Percentiles rank a stretch among this genome's conserved stretches.
phyloP scores from a whole-genome alignment of 2,888 invertebrate genomes.

The Pimpla rufipes region DNA sequence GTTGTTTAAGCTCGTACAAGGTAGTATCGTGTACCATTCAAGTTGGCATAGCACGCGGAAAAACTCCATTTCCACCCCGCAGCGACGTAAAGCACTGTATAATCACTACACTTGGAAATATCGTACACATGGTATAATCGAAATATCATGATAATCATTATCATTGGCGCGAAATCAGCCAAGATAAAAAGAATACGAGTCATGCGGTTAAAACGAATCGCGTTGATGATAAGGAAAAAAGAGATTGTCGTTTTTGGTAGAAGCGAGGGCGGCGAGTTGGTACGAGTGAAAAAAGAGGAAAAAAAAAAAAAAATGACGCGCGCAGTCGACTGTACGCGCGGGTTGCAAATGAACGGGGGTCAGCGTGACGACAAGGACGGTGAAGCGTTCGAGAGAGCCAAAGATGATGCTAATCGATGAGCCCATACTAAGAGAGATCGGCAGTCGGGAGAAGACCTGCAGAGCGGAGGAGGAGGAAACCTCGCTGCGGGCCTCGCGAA shows the following conservation, averaged over 20 bases:
- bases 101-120: not conserved
- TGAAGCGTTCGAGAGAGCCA: slow-evolving; percentile 43
- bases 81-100: not conserved
- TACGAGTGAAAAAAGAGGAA: not conserved
- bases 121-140: not conserved
- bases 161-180: not conserved
- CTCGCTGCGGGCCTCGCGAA: slow-evolving; percentile 80
- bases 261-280: not conserved
- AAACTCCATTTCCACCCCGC: no score
- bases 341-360: not conserved
- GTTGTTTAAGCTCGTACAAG: no score
- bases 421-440: slow-evolving; percentile 70
- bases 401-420: slow-evolving; percentile 77
- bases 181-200: not conserved
- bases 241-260: not conserved
- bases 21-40: no score
- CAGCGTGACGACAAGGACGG: not conserved
- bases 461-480: slow-evolving; percentile 82
- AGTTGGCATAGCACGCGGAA: no score
- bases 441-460: slow-evolving; percentile 82
- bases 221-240: not conserved
- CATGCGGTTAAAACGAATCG: not conserved
- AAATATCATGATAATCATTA: slow-evolving; percentile 1
- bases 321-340: no score
- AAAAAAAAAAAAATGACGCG: no score